phyloP scores from a whole-genome alignment of 1,140 invertebrate genomes.

The Nymphalis io region DNA sequence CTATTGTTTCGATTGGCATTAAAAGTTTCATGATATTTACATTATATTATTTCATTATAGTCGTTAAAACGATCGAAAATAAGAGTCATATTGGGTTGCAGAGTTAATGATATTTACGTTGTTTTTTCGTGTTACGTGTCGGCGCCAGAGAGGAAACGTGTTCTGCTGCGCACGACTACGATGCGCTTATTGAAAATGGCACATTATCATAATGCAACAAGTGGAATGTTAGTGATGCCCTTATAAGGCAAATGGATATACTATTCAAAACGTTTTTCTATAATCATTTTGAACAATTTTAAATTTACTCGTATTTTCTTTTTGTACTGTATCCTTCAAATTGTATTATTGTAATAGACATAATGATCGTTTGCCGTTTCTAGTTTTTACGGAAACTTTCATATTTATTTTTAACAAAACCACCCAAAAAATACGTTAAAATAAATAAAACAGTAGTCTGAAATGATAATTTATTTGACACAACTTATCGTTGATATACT shows the following conservation, averaged over 20 bases:
- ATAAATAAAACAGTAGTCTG: too few species aligned
- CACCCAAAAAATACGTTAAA: too few species aligned
- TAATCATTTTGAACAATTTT: constrained; percentile 10
- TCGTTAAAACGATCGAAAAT: neutral
- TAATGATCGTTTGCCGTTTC: too few species aligned
- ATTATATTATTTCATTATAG: constrained; percentile 8
- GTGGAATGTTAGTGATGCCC: constrained; percentile 62
- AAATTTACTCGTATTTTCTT: neutral
- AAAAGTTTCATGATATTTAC: constrained; percentile 38
- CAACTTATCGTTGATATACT: too few species aligned
- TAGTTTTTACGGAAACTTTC: too few species aligned
- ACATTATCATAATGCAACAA: constrained; percentile 72
- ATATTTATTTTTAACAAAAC: too few species aligned
- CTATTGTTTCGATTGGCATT: constrained; percentile 54
- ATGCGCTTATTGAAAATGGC: constrained; percentile 67
- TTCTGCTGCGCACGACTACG: constrained; percentile 48
- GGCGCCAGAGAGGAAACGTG: constrained; percentile 60
- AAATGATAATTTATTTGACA: too few species aligned
- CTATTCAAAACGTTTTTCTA: constrained; percentile 37
- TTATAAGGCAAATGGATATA: constrained; percentile 55
- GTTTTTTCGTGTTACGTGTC: constrained; percentile 11
- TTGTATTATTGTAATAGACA: too few species aligned
- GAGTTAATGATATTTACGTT: constrained; percentile 16
- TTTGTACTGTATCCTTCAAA: neutral
- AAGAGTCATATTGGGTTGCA: constrained; percentile 20